A percentile compares a stretch with the other conserved stretches of the same genome.
phyloP scores from a whole-genome alignment of 2,888 invertebrate genomes.

The Andricus curvator region DNA sequence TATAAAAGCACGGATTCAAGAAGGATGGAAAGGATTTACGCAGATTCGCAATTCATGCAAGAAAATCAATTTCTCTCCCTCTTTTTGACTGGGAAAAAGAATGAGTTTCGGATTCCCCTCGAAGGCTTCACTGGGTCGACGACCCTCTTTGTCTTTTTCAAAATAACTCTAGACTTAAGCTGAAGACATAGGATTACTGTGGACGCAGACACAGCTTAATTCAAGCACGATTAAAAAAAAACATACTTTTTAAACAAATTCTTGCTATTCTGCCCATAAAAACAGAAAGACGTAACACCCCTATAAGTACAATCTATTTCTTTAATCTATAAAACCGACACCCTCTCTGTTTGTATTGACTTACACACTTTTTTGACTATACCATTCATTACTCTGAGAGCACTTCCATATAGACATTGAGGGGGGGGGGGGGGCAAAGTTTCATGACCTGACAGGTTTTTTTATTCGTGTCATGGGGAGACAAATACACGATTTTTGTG shows the following conservation, averaged over 20 bases:
- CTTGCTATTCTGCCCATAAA: not conserved
- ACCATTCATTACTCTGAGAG: not conserved
- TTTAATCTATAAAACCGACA: too few species aligned
- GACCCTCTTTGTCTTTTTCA: not conserved
- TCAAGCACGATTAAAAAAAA: too few species aligned
- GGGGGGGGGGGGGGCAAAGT: not conserved
- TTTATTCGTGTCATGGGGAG: not conserved
- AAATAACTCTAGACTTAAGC: not conserved
- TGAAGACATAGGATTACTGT: not conserved
- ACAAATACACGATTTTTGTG: conserved; percentile 24
- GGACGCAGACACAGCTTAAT: not conserved
- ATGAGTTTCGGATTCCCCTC: not conserved
- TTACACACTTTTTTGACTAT: not conserved
- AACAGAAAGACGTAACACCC: not conserved
- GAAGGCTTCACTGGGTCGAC: conserved; percentile 5
- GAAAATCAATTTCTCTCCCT: conserved; percentile 3
- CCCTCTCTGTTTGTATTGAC: not conserved
- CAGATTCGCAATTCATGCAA: not conserved
- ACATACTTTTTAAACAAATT: too few species aligned
- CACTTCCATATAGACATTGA: not conserved
- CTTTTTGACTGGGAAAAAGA: not conserved
- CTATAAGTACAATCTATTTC: too few species aligned
- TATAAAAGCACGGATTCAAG: not conserved
- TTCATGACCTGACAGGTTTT: not conserved
- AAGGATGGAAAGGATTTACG: not conserved